phyloP scores from a whole-genome alignment of 2,797 vertebrate species.

The Sciurus carolinensis region DNA sequence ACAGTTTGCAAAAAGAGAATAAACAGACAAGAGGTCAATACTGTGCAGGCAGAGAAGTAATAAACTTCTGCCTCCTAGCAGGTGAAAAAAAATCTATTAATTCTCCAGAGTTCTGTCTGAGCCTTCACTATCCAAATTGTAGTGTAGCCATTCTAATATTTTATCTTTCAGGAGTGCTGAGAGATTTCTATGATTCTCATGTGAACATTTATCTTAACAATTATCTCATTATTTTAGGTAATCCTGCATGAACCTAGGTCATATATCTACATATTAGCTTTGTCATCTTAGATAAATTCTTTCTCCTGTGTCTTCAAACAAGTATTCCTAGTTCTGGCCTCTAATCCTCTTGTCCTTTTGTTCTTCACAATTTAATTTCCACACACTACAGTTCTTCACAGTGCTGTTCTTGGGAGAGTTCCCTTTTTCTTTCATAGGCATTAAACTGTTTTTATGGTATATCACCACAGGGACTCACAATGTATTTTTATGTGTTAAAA shows the following conservation, averaged over 20 bases:
- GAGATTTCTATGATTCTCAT: neutral
- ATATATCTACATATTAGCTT: neutral
- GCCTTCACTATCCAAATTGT: neutral
- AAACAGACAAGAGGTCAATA: neutral
- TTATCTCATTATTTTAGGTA: neutral
- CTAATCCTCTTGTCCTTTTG: neutral
- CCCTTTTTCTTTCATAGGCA: neutral
- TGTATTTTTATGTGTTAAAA: constrained; percentile 39
- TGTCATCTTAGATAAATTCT: neutral
- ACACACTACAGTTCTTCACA: neutral
- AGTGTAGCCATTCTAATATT: neutral
- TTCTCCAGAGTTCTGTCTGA: neutral
- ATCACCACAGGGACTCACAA: neutral
- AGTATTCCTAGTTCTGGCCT: neutral
- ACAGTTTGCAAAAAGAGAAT: neutral
- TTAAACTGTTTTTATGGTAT: neutral
- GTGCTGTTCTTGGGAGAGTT: neutral
- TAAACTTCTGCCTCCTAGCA: neutral
- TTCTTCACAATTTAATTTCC: neutral
- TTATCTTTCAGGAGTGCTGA: neutral
- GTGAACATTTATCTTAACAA: neutral
- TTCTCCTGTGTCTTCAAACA: neutral
- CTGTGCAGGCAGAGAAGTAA: neutral
- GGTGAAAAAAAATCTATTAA: neutral
- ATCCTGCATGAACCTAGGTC: neutral